These are phyloP conservation scores for Dicyrtomina minuta DNA, from an alignment of 2,888 invertebrate species.

Conservation along the genomic window DNA sequence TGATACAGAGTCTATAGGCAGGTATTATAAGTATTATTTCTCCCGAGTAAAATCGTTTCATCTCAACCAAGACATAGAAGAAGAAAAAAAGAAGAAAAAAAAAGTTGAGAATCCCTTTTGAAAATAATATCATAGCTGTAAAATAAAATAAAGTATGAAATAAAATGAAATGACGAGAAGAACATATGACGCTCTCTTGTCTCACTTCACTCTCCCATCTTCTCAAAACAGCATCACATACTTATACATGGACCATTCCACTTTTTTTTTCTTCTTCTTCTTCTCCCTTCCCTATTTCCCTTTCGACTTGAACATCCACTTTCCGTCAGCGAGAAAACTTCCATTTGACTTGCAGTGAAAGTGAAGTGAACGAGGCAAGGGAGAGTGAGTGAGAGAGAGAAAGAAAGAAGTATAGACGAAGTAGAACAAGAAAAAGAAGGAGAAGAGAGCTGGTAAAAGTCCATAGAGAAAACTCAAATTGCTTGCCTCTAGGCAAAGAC, in stretches of 20 bases:
- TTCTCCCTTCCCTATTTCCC: not conserved
- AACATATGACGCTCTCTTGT: slow-evolving; percentile 24
- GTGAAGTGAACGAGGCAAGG: not conserved
- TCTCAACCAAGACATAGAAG: not conserved
- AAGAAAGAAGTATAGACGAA: no score
- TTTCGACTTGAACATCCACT: not conserved
- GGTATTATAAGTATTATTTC: not conserved
- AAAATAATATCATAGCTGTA: slow-evolving; percentile 23
- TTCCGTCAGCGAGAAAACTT: not conserved
- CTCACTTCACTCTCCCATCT: not conserved
- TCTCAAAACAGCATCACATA: not conserved
- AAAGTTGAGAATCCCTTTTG: not conserved
- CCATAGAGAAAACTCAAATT: slow-evolving; percentile 12
- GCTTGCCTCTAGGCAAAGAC: slow-evolving; percentile 14
- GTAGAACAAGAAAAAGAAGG: no score
- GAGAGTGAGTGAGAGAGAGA: not conserved
- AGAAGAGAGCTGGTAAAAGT: not conserved
- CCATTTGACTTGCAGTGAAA: not conserved
- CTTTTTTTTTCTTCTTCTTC: not conserved
- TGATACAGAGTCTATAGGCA: no score
- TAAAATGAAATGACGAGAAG: slow-evolving; percentile 26
- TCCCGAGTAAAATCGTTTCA: not conserved
- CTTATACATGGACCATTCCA: not conserved
- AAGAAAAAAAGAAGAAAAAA: not conserved
- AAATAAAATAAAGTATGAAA: slow-evolving; percentile 28